phyloP scores from a whole-genome alignment of 2,888 invertebrate genomes.

The Ornithoptera priamus region DNA sequence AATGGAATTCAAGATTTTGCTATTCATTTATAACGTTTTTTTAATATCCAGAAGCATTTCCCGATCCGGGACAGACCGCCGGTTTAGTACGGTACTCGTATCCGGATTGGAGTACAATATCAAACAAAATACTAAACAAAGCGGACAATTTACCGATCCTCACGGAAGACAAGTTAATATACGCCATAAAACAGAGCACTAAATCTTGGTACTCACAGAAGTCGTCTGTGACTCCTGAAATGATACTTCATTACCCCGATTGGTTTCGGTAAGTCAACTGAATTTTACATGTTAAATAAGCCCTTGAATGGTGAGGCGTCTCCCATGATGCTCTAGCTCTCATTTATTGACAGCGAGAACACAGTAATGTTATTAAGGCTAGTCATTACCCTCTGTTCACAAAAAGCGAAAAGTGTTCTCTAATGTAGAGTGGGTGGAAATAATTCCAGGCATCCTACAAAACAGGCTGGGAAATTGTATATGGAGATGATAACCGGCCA shows the following conservation, averaged over 20 bases:
- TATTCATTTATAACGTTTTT: neutral
- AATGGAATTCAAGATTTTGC: too few species aligned
- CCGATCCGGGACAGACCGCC: constrained; percentile 49
- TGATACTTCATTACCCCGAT: constrained; percentile 45
- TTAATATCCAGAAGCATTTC: constrained; percentile 49
- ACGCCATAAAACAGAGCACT: constrained; percentile 41
- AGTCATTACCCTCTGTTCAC: too few species aligned
- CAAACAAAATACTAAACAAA: constrained; percentile 15
- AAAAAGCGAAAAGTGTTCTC: too few species aligned
- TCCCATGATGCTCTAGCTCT: too few species aligned
- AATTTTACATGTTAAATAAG: neutral
- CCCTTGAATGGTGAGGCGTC: too few species aligned
- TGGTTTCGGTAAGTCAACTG: constrained; percentile 44
- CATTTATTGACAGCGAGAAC: too few species aligned
- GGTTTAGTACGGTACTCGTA: constrained; percentile 46
- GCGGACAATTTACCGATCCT: constrained; percentile 36
- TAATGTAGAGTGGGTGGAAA: neutral
- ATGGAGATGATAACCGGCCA: constrained; percentile 45
- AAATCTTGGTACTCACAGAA: constrained; percentile 52
- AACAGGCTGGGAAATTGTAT: constrained; percentile 37
- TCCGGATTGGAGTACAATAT: constrained; percentile 48
- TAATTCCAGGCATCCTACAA: constrained; percentile 16
- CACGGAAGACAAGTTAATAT: constrained; percentile 41
- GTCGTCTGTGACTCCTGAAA: constrained; percentile 37
- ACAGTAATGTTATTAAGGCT: too few species aligned